phyloP scores from a whole-genome alignment of 1,140 invertebrate genomes.

The Pachypeltis micranthus region DNA sequence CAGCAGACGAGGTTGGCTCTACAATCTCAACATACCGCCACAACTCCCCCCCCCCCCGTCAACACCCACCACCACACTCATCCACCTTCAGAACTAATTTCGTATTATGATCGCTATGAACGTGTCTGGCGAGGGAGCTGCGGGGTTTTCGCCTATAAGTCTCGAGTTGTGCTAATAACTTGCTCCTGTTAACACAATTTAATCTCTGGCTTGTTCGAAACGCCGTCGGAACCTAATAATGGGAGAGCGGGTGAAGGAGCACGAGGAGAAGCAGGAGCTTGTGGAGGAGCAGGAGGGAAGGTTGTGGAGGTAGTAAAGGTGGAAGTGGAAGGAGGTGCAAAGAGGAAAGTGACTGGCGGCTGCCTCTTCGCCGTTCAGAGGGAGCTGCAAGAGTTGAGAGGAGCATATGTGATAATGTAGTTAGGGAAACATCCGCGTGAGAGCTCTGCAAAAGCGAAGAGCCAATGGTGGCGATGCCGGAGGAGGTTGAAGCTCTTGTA shows the following conservation, averaged over 20 bases:
- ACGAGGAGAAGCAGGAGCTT: neutral
- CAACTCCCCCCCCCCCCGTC: too few relatives aligned
- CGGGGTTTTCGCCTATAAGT: too few relatives aligned
- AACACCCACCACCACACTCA: too few relatives aligned
- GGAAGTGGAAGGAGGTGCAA: neutral
- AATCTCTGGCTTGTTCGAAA: conserved; percentile 8
- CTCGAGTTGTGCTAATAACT: conserved; percentile 12
- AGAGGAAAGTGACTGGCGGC: neutral
- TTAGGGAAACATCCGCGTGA: conserved; percentile 5
- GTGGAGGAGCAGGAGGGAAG: neutral
- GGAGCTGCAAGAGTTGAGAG: neutral
- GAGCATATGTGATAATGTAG: conserved; percentile 20
- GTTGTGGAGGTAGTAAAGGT: conserved; percentile 1
- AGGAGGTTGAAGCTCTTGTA: conserved; percentile 1
- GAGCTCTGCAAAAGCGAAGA: neutral
- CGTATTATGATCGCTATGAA: too few relatives aligned
- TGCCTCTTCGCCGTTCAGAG: too few relatives aligned
- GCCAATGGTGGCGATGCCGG: neutral
- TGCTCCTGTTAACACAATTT: conserved; percentile 11
- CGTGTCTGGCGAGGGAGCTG: too few relatives aligned
- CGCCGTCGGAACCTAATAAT: conserved; percentile 13
- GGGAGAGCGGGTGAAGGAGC: too few relatives aligned
- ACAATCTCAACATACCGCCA: too few relatives aligned
- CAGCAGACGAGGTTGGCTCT: too few relatives aligned
- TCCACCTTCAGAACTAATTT: too few relatives aligned